Base-by-base conservation (phyloP, 2,113 vertebrate genomes). In the Gambusia affinis region DNA sequence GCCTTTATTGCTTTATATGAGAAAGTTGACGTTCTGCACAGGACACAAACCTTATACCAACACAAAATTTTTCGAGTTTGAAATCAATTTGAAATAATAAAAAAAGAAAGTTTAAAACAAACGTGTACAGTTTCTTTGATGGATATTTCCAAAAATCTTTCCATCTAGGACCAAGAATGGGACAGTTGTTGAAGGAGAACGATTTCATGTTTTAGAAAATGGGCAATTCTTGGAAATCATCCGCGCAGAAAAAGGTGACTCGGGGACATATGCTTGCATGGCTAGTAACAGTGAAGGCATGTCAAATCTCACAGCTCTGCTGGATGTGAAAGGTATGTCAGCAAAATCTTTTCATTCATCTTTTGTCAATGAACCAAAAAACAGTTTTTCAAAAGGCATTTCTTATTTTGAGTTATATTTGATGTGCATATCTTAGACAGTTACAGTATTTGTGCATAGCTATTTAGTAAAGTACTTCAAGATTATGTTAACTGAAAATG, bases 271-370 rank as follows among this genome's bases (percentile, higher is more conserved):
- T 1, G 92, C 88, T 17, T 99, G 98, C 77, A 87, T 88, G 83
- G 95, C 95, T 74, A 88, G 82, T 44, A 99, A 97, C 76, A 85
- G 89, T 0, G 93, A 95, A 76, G 97, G 96, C 54, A 92, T 87
- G 75, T 88, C 93, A 2, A 68, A 90, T 11, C 78, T 97, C 85
- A 94, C 87, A n/a, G 95, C 96, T n/a, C 92, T 89, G 37, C 91
- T 99, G 86, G 94, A 95, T 85, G 94, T 99, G 76, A 96, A 97
- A 95, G 96, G 98, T 98, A 94, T 75, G 60, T 67, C 27, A 70
- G 33, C 35, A 74, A 80, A 71, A 73, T 3, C 4, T n/a, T 57
- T 57, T 5, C 51, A 57, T 57, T n/a, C 51, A 2, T 24, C 51
- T 57, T 57, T 57, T n/a, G 22, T 22, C 47, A 22, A 22, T 24